Evolutionary conservation across 2,888 invertebrate species (phyloP).

Genomic region (Osedax frankpressi): DNA sequence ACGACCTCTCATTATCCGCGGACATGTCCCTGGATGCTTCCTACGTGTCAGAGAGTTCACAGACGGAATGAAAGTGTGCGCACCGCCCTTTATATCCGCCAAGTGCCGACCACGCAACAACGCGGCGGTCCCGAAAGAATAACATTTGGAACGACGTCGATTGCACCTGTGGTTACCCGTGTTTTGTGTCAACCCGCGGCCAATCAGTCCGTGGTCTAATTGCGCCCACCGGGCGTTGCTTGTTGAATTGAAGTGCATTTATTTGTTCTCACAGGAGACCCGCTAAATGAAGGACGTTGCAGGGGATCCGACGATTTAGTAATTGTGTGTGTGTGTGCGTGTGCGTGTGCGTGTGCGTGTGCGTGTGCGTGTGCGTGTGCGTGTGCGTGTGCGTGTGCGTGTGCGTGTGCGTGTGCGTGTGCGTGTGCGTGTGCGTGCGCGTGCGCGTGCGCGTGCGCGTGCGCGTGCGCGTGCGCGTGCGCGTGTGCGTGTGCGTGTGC

Average conservation of each 20-base stretch:
- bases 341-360: slow-evolving; percentile 19
- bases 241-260: not conserved
- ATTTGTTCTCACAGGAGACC: not conserved
- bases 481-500: slow-evolving; percentile 12
- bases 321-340: slow-evolving; percentile 6
- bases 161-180: slow-evolving; percentile 7
- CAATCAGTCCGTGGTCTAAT: slow-evolving; percentile 5
- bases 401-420: slow-evolving; percentile 18
- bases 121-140: not conserved
- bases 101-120: slow-evolving; percentile 4
- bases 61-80: slow-evolving; percentile 3
- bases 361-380: slow-evolving; percentile 18
- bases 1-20: not conserved
- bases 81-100: not conserved
- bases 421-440: slow-evolving; percentile 17
- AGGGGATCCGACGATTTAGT: not conserved
- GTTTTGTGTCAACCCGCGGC: not conserved
- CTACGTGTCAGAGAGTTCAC: not conserved
- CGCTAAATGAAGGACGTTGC: not conserved
- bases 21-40: not conserved
- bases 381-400: slow-evolving; percentile 18
- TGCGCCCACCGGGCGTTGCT: slow-evolving; percentile 2
- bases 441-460: slow-evolving; percentile 15
- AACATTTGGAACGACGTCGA: not conserved
- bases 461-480: slow-evolving; percentile 12